Evolutionary conservation across 1,140 invertebrate genomes (phyloP).

Genomic region (Drosophila prosaltans): DNA sequence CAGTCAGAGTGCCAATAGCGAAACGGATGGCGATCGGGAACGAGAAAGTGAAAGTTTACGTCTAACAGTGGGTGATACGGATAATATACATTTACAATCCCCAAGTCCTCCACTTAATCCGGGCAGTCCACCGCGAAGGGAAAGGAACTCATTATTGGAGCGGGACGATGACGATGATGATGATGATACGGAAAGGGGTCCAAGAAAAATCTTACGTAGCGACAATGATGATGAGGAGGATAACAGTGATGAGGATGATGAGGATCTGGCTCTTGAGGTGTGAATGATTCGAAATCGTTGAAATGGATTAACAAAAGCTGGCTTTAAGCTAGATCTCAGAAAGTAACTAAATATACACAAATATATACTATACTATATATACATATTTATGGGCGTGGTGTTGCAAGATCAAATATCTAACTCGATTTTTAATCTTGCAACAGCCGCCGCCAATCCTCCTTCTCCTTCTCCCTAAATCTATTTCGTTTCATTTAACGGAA

Average conservation of each 20-base stretch:
- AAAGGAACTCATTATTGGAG: constrained; percentile 4
- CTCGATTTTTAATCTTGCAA: neutral
- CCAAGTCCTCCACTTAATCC: constrained; percentile 81
- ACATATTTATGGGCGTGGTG: neutral
- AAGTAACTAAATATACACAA: constrained; percentile 25
- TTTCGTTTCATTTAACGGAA: neutral
- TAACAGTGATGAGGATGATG: constrained; percentile 58
- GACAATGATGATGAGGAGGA: constrained; percentile 35
- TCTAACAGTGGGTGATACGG: neutral
- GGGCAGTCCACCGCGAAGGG: constrained; percentile 72
- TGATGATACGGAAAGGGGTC: constrained; percentile 9
- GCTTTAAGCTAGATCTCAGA: constrained; percentile 67
- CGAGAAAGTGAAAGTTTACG: constrained; percentile 48
- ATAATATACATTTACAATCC: constrained; percentile 55
- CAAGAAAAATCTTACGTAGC: constrained; percentile 1
- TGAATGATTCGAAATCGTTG: constrained; percentile 26
- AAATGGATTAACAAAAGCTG: constrained; percentile 1
- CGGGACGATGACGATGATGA: constrained; percentile 29
- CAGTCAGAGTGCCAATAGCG: constrained; percentile 67
- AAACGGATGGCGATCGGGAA: constrained; percentile 59
- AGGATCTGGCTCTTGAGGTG: constrained; percentile 78
- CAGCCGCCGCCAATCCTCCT: neutral
- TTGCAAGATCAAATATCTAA: neutral
- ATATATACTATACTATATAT: neutral
- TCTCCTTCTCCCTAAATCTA: neutral